These are phyloP conservation scores for Clytia hemisphaerica DNA, from an alignment of 30 jellyfish, hydroid and myxozoan genomes.

Conservation along the genomic window DNA sequence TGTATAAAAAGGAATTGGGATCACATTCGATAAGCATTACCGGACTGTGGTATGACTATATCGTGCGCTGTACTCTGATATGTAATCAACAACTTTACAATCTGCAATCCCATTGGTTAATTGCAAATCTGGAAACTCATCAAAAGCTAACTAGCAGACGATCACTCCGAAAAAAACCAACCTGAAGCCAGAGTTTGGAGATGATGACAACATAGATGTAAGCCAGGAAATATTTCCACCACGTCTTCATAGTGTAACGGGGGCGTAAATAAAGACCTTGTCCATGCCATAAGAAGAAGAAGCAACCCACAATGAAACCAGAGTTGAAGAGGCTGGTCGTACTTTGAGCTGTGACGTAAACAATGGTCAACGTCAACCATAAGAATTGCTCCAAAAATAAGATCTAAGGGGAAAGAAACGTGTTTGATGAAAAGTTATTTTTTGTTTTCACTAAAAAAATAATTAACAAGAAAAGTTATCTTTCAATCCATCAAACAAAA, in stretches of 20 bases:
- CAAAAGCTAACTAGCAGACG: too few relatives aligned
- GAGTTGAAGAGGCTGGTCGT: constrained; percentile 83
- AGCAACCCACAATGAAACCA: constrained; percentile 84
- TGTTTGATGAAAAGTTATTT: not conserved
- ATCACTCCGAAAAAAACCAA: not conserved
- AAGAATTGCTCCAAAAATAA: constrained; percentile 65
- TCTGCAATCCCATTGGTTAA: too few relatives aligned
- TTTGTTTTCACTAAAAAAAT: too few relatives aligned
- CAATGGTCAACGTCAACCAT: constrained; percentile 82
- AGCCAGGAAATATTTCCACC: constrained; percentile 85
- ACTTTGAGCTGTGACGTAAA: constrained; percentile 84
- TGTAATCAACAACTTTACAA: too few relatives aligned
- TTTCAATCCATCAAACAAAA: too few relatives aligned
- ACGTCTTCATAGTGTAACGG: constrained; percentile 63
- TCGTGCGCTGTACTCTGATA: too few relatives aligned
- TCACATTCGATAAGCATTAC: too few relatives aligned
- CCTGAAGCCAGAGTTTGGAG: constrained; percentile 89
- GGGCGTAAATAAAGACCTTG: constrained; percentile 85
- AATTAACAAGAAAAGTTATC: not conserved
- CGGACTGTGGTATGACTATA: too few relatives aligned
- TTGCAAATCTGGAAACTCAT: too few relatives aligned
- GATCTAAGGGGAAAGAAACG: constrained; percentile 36
- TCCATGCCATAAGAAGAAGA: constrained; percentile 96
- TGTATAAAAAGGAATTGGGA: too few relatives aligned
- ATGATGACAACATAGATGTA: constrained; percentile 74